These are phyloP conservation scores for Trematocara stigmaticum DNA, from an alignment of 2,113 vertebrate species.

Conservation along the genomic window DNA sequence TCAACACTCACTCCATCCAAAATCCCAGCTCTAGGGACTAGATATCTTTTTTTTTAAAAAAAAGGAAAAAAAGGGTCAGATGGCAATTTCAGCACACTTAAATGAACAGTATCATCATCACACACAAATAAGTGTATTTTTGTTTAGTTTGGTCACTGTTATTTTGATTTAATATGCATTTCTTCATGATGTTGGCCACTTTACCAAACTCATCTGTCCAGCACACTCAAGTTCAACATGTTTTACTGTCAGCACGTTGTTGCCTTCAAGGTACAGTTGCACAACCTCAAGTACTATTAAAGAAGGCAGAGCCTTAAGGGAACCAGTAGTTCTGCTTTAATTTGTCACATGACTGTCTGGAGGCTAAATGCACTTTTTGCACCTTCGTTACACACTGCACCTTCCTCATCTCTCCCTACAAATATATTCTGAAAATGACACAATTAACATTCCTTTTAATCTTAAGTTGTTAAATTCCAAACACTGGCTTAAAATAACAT, in stretches of 20 bases:
- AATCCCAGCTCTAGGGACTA: constrained; percentile 23
- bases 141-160: not conserved
- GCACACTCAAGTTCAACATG: not conserved
- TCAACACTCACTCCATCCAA: constrained; percentile 77
- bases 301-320: not conserved
- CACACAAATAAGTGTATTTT: not conserved
- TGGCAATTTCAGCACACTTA: not conserved
- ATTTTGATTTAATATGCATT: not conserved
- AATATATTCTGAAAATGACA: not conserved
- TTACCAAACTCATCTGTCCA: not conserved
- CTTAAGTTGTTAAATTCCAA: not conserved
- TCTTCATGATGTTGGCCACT: not conserved
- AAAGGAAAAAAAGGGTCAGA: rapidly evolving
- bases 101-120: not conserved
- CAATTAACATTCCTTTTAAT: not conserved
- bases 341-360: not conserved
- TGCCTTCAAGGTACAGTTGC: not conserved
- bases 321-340: not conserved
- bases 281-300: not conserved
- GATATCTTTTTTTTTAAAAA: not conserved
- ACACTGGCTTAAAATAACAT: not conserved
- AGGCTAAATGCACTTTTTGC: not conserved
- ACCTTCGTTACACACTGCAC: not conserved
- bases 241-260: not conserved
- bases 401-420: not conserved